Base-by-base conservation (phyloP, 2,888 invertebrate genomes). In the Glaucopsyche alexis region DNA sequence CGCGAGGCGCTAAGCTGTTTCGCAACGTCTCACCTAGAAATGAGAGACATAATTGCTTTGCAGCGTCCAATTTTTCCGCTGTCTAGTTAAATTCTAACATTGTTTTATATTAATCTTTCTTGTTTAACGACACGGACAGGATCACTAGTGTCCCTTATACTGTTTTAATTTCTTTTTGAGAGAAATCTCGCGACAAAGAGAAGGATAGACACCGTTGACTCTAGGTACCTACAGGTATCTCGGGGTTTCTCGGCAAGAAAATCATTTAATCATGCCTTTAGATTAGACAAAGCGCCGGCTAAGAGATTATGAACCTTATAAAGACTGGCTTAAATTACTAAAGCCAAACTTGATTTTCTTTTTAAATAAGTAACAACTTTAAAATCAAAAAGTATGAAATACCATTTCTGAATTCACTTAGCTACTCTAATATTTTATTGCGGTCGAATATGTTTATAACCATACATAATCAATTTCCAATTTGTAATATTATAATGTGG, bases 41-140 rank as follows among this genome's bases (percentile, higher is more conserved):
- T 60, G 60, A 60, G 60, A 60, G 60, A 60, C 29, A 60, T 60
- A 60, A 60, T 60, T 60, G 60, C 29, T 60, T 60, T n/a, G 50
- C 50, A 6, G n/a, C 29, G 14, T 60, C 60, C 60, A 60, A 55
- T 55, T 19, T 11, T 55, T 55, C 16, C 19, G 19, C 60, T 19
- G 29, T 47, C 47, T 13, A 47, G 47, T 47, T 13, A 11, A 55
- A 3, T 29, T 60, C 55, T 60, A 60, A 60, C 29, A 29, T 60
- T 60, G 60, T 55, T 19, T 38, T 29, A 38, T 60, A 60, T 60
- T 60, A 60, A 60, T 38, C 13, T 16, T 60, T 60, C 13, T 55
- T 55, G 19, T 55, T 52, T 52, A n/a, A 16, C 16, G n/a, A n/a
- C n/a, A n/a, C n/a, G n/a, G n/a, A n/a, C n/a, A n/a, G n/a, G n/a